phyloP scores from a whole-genome alignment of 2,797 vertebrate genomes.

The Synaphobranchus kaupii region DNA sequence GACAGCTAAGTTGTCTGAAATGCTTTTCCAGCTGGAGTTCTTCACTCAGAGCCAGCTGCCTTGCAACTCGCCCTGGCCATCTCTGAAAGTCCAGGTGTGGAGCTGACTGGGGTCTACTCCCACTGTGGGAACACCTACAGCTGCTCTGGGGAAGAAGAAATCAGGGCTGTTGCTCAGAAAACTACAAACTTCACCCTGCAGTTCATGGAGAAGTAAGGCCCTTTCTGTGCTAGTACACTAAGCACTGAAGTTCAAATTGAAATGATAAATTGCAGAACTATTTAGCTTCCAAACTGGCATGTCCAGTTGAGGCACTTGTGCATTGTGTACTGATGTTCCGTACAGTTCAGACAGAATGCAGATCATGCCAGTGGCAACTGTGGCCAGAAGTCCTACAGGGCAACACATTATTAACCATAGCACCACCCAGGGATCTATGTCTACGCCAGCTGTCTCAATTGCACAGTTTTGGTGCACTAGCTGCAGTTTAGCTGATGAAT shows the following conservation, averaged over 20 bases:
- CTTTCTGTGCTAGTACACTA: not conserved
- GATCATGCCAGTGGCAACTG: not conserved
- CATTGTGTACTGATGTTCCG: not conserved
- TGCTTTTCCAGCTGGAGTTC: slow-evolving; percentile 69
- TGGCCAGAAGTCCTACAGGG: not conserved
- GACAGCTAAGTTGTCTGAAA: not conserved
- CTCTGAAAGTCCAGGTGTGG: slow-evolving; percentile 57
- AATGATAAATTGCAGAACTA: not conserved
- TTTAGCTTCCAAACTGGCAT: not conserved
- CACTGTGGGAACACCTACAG: slow-evolving; percentile 84
- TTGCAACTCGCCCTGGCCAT: slow-evolving; percentile 71
- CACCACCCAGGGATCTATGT: not conserved
- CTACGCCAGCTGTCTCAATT: no score
- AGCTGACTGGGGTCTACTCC: slow-evolving; percentile 77
- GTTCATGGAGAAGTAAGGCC: slow-evolving; percentile 77
- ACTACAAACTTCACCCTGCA: slow-evolving; percentile 66
- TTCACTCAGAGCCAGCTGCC: slow-evolving; percentile 64
- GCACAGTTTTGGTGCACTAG: no score
- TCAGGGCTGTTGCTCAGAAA: slow-evolving; percentile 72
- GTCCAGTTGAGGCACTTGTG: not conserved
- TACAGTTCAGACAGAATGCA: not conserved
- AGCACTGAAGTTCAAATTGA: not conserved
- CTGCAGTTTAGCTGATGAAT: no score
- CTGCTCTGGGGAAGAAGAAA: slow-evolving; percentile 68
- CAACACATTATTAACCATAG: not conserved